These are phyloP conservation scores for Siniperca chuatsi DNA, from an alignment of 2,113 vertebrate genomes.

Conservation along the genomic window DNA sequence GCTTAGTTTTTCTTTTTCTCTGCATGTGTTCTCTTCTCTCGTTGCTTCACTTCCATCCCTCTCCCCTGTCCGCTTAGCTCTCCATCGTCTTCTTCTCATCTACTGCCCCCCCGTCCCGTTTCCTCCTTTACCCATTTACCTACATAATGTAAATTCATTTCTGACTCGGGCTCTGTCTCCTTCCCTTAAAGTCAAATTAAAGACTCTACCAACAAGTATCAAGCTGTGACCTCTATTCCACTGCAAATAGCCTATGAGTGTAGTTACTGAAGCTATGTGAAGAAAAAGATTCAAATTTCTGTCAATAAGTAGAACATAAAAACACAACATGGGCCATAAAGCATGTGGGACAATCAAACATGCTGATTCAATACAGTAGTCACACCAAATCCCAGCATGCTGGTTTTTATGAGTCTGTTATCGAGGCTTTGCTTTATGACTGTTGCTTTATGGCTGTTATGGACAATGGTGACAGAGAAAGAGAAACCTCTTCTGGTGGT, in stretches of 20 bases:
- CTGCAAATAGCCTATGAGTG: not conserved
- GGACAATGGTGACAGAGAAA: conserved; percentile 34
- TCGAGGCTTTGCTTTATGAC: conserved; percentile 43
- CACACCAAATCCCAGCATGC: conserved; percentile 18
- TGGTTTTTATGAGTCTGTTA: conserved; percentile 43
- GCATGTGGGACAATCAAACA: conserved; percentile 8
- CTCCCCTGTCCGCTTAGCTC: conserved; percentile 27
- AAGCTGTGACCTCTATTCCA: conserved; percentile 36
- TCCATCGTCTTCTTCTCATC: conserved; percentile 11
- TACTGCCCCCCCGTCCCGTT: not conserved
- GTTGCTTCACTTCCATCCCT: conserved; percentile 38
- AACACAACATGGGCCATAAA: conserved; percentile 32
- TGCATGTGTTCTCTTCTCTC: conserved; percentile 33
- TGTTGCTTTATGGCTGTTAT: conserved; percentile 54
- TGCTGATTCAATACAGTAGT: conserved; percentile 30
- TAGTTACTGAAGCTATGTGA: not conserved
- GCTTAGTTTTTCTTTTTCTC: conserved; percentile 26
- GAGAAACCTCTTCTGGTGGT: conserved; percentile 41
- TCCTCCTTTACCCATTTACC: conserved; percentile 61
- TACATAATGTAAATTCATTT: conserved; percentile 61
- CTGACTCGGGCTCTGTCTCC: conserved; percentile 15
- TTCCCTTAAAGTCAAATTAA: conserved; percentile 49
- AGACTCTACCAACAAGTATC: conserved; percentile 24
- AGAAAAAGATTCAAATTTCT: conserved; percentile 35
- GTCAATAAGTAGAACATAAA: conserved; percentile 32